Percentiles rank a stretch among this genome's conserved stretches.
These are phyloP conservation scores for Oophaga pumilio DNA, from an alignment of 2,113 vertebrate species.

Conservation along the genomic window DNA sequence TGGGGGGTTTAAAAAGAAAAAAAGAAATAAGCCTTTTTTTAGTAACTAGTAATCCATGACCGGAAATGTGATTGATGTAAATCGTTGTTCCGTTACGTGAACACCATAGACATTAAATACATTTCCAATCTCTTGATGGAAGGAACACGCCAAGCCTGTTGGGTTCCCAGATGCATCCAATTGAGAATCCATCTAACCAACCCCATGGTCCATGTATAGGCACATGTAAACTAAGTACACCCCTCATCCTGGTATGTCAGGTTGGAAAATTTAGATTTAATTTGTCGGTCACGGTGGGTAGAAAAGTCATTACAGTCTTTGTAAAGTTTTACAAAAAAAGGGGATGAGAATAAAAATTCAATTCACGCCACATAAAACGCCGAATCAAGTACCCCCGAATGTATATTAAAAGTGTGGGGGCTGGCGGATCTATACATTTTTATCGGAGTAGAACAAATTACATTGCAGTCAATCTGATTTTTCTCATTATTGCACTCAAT, in stretches of 20 bases:
- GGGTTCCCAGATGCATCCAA: not conserved
- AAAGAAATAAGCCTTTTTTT: too few species aligned
- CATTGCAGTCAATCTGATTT: slow-evolving; percentile 18
- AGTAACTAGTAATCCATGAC: not conserved
- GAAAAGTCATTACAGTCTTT: not conserved
- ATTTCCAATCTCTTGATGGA: not conserved
- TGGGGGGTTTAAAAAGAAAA: too few species aligned
- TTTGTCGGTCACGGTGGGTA: not conserved
- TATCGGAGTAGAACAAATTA: slow-evolving; percentile 43
- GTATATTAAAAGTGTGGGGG: not conserved
- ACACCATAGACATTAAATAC: not conserved
- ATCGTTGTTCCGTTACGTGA: not conserved
- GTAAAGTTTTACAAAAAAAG: not conserved
- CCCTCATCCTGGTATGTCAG: not conserved
- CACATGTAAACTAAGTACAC: not conserved
- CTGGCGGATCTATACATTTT: slow-evolving; percentile 20
- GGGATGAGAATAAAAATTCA: not conserved
- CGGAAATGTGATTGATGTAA: not conserved
- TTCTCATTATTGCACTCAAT: slow-evolving; percentile 50
- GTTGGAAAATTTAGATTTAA: slow-evolving; percentile 5
- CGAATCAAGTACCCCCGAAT: not conserved
- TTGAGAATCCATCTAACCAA: not conserved
- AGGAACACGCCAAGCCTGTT: not conserved
- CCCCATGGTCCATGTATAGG: not conserved
- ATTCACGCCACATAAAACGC: too few species aligned